Evolutionary conservation across 2,113 vertebrate species (phyloP), one percentile per base, ranked within the genome.

Genomic region (Lichenostomus cassidix): DNA sequence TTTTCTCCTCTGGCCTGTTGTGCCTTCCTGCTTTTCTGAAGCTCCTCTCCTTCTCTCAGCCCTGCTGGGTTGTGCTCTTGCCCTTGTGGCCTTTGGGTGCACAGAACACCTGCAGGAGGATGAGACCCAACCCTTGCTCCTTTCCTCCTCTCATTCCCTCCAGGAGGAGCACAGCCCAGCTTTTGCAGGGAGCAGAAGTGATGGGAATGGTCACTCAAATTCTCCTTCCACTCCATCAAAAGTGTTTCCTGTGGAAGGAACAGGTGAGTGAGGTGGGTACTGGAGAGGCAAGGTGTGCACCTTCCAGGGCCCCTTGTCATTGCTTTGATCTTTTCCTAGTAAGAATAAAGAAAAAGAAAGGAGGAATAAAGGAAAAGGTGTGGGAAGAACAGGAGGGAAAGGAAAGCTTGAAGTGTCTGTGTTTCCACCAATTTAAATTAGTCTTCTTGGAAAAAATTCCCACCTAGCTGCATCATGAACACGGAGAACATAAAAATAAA

Each of bases 1-100:
- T 96, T 96, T 96, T 95, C 81, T 95, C 74, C 90, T 95, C 52
- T 77, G 88, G 88, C 92, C 82, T 94, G 93, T 73, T 65, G 84
- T 75, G 82, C 82, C 76, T 92, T 37, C 53, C n/a, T 75, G 87
- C 68, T 86, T 83, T 64, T 81, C 74, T 29, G 39, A 67, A 88
- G 41, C 92, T 93, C 78, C 77, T 86, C 4, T 4, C 78, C 94
- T 55, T 39, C n/a, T 59, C 70, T 33, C 20, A 37, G n/a, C 79
- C 69, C 74, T 65, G 74, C 62, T 4, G 39, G 53, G 50, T 8
- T 0, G 0, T 90, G 93, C 79, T 77, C 87, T 75, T 64, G 79
- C 52, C 23, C 64, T 50, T 11, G 3, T 49, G 71, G 44, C 39
- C 24, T 90, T 47, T 15, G 63, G 55, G 47, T n/a, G 44, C 74